Conservation (phyloP, 2,113 vertebrate species). For the Corynorhinus townsendii region DNA sequence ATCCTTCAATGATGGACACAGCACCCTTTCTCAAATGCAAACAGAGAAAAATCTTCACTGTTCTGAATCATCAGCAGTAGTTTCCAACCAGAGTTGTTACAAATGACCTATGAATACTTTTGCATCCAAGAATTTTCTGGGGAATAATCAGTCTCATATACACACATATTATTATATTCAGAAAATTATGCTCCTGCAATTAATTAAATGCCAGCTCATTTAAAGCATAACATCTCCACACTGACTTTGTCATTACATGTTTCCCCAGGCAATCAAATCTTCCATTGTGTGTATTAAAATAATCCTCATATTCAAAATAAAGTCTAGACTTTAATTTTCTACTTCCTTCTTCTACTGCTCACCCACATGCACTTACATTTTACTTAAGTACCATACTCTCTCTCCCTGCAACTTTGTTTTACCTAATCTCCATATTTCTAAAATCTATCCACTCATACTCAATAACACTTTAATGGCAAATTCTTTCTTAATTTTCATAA, state of each 20-base stretch:
- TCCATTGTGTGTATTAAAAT: background rate
- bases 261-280: background rate
- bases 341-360: background rate
- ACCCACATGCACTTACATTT: background rate
- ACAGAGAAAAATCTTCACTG: background rate
- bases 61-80: background rate
- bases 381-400: background rate
- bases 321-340: background rate
- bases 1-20: background rate
- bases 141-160: background rate
- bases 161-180: background rate
- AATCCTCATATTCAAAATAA: background rate
- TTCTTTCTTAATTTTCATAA: background rate
- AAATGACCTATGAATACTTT: background rate
- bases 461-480: background rate
- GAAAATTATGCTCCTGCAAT: background rate
- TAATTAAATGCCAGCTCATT: background rate
- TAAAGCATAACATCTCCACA: conserved; percentile 3
- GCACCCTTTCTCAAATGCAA: background rate
- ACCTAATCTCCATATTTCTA: background rate
- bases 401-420: background rate
- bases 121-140: background rate
- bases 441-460: background rate
- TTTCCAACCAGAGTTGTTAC: background rate
- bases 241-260: background rate